These are phyloP conservation scores for Aricia artaxerxes DNA, from an alignment of 2,888 invertebrate species.

Conservation along the genomic window DNA sequence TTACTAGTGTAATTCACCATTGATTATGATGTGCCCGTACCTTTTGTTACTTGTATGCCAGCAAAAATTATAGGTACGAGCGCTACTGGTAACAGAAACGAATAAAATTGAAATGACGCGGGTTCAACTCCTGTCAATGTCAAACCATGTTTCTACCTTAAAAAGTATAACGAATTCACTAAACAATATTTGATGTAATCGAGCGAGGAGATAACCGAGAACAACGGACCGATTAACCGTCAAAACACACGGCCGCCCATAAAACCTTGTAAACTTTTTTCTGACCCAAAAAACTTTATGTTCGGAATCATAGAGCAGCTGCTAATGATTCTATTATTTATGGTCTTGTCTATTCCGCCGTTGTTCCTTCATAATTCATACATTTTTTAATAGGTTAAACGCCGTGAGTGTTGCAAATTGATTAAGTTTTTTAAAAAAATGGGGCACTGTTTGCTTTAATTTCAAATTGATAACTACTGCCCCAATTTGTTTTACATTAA, in stretches of 20 bases:
- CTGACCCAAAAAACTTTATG: constrained; percentile 61
- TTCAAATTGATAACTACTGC: neutral
- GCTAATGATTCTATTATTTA: constrained; percentile 80
- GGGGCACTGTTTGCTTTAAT: neutral
- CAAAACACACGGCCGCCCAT: constrained; percentile 65
- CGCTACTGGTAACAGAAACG: neutral
- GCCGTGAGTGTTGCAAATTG: constrained; percentile 20
- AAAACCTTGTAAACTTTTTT: constrained; percentile 54
- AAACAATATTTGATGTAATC: constrained; percentile 4
- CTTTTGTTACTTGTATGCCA: neutral
- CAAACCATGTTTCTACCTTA: neutral
- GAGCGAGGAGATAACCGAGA: constrained; percentile 35
- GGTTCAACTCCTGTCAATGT: neutral
- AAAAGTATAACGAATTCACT: constrained; percentile 24
- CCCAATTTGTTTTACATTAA: neutral
- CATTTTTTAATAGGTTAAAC: constrained; percentile 15
- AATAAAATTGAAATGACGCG: neutral
- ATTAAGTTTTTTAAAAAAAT: neutral
- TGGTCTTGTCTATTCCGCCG: constrained; percentile 63
- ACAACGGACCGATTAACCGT: constrained; percentile 57
- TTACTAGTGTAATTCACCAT: too few species aligned
- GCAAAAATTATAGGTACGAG: neutral
- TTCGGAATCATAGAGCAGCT: constrained; percentile 73
- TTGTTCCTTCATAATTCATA: neutral
- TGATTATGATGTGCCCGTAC: neutral